These are phyloP conservation scores for Poecilia wingei DNA, from an alignment of 2,797 vertebrate species.

Conservation along the genomic window DNA sequence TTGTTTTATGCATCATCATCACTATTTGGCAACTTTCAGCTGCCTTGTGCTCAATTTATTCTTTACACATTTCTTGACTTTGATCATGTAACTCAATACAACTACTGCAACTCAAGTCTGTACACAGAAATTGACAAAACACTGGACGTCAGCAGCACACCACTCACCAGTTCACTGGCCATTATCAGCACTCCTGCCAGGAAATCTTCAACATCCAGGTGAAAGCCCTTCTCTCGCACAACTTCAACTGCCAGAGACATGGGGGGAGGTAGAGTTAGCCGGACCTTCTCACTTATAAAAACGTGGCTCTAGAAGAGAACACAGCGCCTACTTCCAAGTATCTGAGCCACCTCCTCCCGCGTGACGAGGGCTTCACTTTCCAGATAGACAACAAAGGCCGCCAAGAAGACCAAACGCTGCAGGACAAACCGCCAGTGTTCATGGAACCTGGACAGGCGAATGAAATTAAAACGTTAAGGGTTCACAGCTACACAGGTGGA, in stretches of 20 bases:
- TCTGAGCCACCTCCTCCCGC: slow-evolving; percentile 90
- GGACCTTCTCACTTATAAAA: neutral
- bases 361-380: slow-evolving; percentile 92
- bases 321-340: slow-evolving; percentile 90
- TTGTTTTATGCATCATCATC: neutral
- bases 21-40: neutral
- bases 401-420: slow-evolving; percentile 91
- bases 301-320: neutral
- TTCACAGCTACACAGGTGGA: no score
- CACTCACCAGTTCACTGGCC: slow-evolving; percentile 95
- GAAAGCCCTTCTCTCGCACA: slow-evolving; percentile 93
- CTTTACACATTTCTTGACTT: neutral
- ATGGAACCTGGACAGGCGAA: slow-evolving; percentile 85
- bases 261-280: neutral
- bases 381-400: slow-evolving; percentile 93
- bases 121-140: no score
- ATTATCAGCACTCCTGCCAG: slow-evolving; percentile 94
- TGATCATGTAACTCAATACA: neutral
- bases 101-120: neutral
- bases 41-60: neutral
- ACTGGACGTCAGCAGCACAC: neutral
- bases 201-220: slow-evolving; percentile 97
- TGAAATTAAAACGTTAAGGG: neutral
- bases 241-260: slow-evolving; percentile 84
- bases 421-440: slow-evolving; percentile 98